These are phyloP conservation scores for Catagonus wagneri DNA, from an alignment of 2,113 vertebrate genomes.

Conservation along the genomic window DNA sequence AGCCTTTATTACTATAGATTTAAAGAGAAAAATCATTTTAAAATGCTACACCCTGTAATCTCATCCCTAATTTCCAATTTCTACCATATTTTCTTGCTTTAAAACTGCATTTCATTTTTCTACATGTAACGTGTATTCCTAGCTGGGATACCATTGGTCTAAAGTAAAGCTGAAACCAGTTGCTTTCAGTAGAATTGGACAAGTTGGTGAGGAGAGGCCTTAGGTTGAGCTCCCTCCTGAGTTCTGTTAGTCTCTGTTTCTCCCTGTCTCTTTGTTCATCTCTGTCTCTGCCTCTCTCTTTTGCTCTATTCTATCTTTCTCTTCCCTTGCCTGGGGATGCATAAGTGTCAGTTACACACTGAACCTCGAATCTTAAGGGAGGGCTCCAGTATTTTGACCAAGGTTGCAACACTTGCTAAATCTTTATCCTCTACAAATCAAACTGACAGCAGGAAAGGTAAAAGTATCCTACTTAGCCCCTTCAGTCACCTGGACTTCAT, in stretches of 20 bases:
- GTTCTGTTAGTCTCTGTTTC: neutral
- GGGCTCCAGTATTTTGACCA: neutral
- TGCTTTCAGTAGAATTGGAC: neutral
- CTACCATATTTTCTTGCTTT: conserved; percentile 21
- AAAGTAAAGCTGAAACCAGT: neutral
- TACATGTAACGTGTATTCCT: neutral
- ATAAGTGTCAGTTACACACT: neutral
- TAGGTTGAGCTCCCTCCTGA: neutral
- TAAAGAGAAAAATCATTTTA: conserved; percentile 10
- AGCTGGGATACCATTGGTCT: neutral
- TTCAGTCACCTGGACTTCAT: neutral
- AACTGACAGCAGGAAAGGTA: neutral
- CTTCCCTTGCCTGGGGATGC: neutral
- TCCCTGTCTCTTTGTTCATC: neutral
- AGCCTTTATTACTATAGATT: neutral
- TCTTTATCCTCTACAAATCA: conserved; percentile 28
- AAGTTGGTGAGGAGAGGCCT: neutral
- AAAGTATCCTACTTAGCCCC: neutral
- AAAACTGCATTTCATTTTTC: conserved; percentile 48
- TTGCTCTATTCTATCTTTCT: neutral
- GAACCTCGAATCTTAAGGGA: neutral
- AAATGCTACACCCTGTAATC: neutral
- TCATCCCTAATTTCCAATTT: neutral
- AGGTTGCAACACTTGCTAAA: neutral
- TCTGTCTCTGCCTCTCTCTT: neutral